Percentiles rank a stretch among this genome's conserved stretches.
Conservation (phyloP, 2,888 invertebrate genomes). For the Petrophora chlorosata region DNA sequence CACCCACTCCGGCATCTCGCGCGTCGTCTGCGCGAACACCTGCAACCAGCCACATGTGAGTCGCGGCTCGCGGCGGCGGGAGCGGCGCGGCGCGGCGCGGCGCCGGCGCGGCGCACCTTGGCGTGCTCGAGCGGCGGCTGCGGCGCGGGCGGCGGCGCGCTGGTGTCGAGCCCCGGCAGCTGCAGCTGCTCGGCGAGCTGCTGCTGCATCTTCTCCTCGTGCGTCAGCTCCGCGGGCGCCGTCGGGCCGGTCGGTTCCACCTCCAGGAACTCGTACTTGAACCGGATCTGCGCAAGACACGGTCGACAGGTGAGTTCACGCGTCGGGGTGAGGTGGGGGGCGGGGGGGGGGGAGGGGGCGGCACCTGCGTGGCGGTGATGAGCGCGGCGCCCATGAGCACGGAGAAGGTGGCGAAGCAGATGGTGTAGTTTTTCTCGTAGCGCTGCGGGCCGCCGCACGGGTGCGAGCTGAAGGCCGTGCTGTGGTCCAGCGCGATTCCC, state of each 20-base stretch:
- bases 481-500: conserved; percentile 97
- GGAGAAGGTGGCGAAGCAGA: conserved; percentile 99
- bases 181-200: conserved; percentile 93
- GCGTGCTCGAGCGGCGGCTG: conserved; percentile 57
- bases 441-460: conserved; percentile 94
- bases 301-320: conserved; percentile 86
- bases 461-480: conserved; percentile 96
- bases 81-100: conserved; percentile 30
- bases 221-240: conserved; percentile 83
- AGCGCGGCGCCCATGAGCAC: conserved; percentile 98
- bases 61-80: neutral
- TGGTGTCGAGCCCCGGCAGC: conserved; percentile 89
- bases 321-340: neutral
- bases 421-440: conserved; percentile 98
- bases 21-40: conserved; percentile 95
- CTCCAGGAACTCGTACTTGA: conserved; percentile 85
- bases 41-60: conserved; percentile 29
- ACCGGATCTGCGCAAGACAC: conserved; percentile 72
- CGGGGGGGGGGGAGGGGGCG: neutral
- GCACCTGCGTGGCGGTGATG: conserved; percentile 94
- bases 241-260: conserved; percentile 82
- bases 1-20: conserved; percentile 97
- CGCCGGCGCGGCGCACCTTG: conserved; percentile 50
- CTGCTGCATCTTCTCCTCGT: conserved; percentile 91
- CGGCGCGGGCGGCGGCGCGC: conserved; percentile 72